Evolutionary conservation across 1,140 invertebrate species (phyloP), one percentile per base, ranked within the genome.

Genomic region (Aphelenchoides fujianensis): DNA sequence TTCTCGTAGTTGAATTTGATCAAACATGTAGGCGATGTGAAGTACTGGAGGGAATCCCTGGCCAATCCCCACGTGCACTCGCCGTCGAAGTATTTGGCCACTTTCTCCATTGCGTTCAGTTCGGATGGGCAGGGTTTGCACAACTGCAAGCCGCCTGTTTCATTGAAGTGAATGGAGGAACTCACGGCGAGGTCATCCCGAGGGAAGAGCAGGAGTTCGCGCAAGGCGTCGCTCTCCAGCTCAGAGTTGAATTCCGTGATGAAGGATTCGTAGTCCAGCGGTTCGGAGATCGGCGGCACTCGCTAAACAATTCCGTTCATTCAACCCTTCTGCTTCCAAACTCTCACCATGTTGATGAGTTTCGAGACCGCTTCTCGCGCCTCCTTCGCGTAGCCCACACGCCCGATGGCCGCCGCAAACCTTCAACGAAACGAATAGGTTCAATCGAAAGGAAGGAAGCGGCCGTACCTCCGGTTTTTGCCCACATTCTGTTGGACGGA

Each of bases 181-280:
- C 41, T 16, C n/a, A 63, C 0, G 3, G 79, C 59, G 28, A 78
- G 48, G 67, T 78, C 76, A 63, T 78, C 78, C 3, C 76, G 31
- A 2, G 78, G 67, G 71, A 78, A 78, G 12, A 78, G 52, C 12
- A 78, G 41, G 34, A 78, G 34, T 23, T 77, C 76, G 30, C 78
- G 67, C 53, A 69, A 57, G 52, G 41, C 36, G 36, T 78, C 76
- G 53, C 70, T 66, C 61, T 78, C 78, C 3, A 78, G 53, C 36
- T 81, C 74, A 9, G 79, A 72, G 55, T 54, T 73, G 9, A 77
- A 72, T 55, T 78, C 76, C 3, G 61, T 52, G 35, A 81, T 55
- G 63, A 78, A 78, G 31, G 63, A 53, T 57, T 78, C 76, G 48
- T 80, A 78, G 62, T 78, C 76, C 19, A 78, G 61, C 0, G 76